Percentiles rank a stretch among this genome's conserved stretches.
Conservation (phyloP, 2,888 invertebrate genomes). For the Dasypolia templi region DNA sequence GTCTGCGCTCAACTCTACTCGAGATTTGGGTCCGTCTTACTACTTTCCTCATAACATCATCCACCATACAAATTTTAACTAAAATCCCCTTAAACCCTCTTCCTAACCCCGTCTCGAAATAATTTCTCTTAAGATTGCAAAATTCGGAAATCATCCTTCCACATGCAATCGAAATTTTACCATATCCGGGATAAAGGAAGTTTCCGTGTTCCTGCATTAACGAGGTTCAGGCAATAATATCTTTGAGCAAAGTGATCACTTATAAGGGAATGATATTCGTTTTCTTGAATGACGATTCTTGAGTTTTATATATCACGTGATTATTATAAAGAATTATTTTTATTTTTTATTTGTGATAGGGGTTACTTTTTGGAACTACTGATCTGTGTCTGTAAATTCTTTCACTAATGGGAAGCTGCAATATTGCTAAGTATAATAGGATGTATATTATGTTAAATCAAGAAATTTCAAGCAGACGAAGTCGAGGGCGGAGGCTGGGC, state of each 20-base stretch:
- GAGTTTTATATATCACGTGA: background rate
- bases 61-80: background rate
- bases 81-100: background rate
- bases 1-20: too few species aligned
- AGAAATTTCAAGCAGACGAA: background rate
- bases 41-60: background rate
- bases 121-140: constrained; percentile 24
- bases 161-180: constrained; percentile 43
- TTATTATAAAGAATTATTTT: background rate
- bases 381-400: background rate
- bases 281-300: constrained; percentile 1
- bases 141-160: constrained; percentile 31
- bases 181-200: constrained; percentile 44
- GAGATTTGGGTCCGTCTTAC: too few species aligned
- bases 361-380: background rate
- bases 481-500: background rate
- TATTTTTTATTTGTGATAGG: background rate
- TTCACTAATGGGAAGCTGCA: background rate
- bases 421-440: background rate
- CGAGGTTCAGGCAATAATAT: constrained; percentile 33
- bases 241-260: constrained; percentile 24
- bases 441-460: background rate
- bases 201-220: constrained; percentile 46
- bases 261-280: constrained; percentile 8
- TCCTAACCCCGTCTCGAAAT: constrained; percentile 23